Percentiles rank a stretch among this genome's conserved stretches.
Conservation (phyloP, 2,113 vertebrate species). For the Hystrix brachyura region DNA sequence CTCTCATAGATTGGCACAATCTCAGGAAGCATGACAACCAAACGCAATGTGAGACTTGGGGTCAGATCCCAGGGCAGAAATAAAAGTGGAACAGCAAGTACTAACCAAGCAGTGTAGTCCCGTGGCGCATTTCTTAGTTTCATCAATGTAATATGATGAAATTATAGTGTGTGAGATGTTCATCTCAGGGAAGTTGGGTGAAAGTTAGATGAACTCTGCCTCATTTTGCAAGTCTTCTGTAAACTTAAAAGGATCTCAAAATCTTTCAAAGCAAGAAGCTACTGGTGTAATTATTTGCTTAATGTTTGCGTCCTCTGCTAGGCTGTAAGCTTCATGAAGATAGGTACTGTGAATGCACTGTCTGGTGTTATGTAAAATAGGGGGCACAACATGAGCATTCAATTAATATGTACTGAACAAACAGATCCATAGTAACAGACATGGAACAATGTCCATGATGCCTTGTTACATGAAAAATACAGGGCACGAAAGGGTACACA, state of each 20-base stretch:
- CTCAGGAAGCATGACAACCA: neutral
- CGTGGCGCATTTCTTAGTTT: neutral
- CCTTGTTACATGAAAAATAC: neutral
- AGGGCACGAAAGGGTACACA: neutral
- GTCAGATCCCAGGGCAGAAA: neutral
- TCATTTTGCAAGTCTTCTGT: conserved; percentile 10
- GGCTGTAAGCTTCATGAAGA: neutral
- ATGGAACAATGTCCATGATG: neutral
- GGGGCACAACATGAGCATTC: neutral
- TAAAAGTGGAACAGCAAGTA: too few species aligned
- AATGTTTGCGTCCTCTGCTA: neutral
- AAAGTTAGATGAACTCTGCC: neutral
- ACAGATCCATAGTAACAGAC: neutral
- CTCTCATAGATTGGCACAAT: neutral
- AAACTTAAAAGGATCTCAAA: neutral
- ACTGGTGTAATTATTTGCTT: neutral
- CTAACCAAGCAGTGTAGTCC: neutral
- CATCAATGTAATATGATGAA: neutral
- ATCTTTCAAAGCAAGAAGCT: neutral
- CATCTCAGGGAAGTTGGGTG: neutral
- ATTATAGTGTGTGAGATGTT: neutral
- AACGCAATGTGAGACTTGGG: neutral
- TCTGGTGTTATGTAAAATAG: neutral
- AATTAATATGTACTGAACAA: neutral
- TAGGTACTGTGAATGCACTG: neutral